Evolutionary conservation across 2,888 invertebrate species (phyloP).

Genomic region (Euphydryas editha): DNA sequence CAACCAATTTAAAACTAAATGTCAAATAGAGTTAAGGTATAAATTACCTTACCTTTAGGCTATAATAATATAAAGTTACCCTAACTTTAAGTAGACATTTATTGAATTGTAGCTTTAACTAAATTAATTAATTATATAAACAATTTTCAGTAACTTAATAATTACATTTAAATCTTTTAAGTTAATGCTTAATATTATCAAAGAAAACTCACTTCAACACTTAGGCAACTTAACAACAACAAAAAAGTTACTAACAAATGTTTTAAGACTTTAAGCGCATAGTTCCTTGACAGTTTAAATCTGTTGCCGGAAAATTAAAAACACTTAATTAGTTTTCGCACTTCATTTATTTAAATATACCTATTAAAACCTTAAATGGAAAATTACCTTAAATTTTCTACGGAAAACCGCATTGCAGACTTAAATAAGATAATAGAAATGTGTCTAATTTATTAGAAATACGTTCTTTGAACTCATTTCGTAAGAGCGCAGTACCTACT

Average conservation of each 20-base stretch:
- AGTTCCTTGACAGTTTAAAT: conserved; percentile 3
- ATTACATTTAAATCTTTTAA: too few species aligned
- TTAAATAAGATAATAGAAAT: conserved; percentile 1
- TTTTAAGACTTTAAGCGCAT: neutral
- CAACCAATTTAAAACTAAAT: too few species aligned
- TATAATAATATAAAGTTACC: too few species aligned
- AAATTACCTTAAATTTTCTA: neutral
- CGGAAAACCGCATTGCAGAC: neutral
- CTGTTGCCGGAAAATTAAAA: conserved; percentile 2
- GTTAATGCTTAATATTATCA: neutral
- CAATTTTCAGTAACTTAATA: too few species aligned
- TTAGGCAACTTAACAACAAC: neutral
- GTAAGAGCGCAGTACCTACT: conserved; percentile 7
- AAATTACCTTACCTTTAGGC: too few species aligned
- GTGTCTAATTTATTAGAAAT: conserved; percentile 14
- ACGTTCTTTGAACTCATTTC: conserved; percentile 9
- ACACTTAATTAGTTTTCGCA: neutral
- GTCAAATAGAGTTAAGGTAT: too few species aligned
- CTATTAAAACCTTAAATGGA: neutral
- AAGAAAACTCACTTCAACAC: neutral
- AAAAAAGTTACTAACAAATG: neutral
- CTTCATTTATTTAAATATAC: neutral
- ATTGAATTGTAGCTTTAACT: too few species aligned
- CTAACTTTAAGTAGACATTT: too few species aligned
- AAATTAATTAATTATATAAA: too few species aligned